Evolutionary conservation across 2,797 vertebrate genomes (phyloP).

Genomic region (Loris lydekkerianus): DNA sequence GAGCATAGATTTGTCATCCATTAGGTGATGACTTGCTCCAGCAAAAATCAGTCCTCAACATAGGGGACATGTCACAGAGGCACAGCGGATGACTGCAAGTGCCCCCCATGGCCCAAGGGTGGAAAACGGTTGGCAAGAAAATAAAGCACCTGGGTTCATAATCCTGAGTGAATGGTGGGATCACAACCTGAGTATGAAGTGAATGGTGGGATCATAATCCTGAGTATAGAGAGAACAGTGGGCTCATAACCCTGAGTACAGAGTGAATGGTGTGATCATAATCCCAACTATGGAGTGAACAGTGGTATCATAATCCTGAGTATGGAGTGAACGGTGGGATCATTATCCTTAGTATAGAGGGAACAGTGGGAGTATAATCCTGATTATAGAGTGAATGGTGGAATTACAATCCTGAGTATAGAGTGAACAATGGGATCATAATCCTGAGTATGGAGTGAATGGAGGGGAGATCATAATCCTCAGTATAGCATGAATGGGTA

Average conservation of each 20-base stretch:
- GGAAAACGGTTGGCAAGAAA: background rate
- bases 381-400: background rate
- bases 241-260: background rate
- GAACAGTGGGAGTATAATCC: background rate
- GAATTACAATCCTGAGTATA: background rate
- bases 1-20: fast-evolving
- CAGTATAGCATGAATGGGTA: no score
- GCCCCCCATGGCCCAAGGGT: fast-evolving
- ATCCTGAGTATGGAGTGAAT: background rate
- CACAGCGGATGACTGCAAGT: fast-evolving
- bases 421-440: background rate
- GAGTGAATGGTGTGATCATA: background rate
- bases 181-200: background rate
- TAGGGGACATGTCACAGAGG: no score
- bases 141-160: background rate
- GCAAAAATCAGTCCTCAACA: fast-evolving
- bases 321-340: background rate
- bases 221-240: background rate
- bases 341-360: background rate
- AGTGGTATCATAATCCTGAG: background rate
- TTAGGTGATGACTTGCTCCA: fast-evolving
- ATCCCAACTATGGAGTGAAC: background rate
- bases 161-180: background rate
- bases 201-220: background rate
- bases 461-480: background rate